Conservation (phyloP, 2,113 vertebrate species). For the Emydura subglobosa region DNA sequence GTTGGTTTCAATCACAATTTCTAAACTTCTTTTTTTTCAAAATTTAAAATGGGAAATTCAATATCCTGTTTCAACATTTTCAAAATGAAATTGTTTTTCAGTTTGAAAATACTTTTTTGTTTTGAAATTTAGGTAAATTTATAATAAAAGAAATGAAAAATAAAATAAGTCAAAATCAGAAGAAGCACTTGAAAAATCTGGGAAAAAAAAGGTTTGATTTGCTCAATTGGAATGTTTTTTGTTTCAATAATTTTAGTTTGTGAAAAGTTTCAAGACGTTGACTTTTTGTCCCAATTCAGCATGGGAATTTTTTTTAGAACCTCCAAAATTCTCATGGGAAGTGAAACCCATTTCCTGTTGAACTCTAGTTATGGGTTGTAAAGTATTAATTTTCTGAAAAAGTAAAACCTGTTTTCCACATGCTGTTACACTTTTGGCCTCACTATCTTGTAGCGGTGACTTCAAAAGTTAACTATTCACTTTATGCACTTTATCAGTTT, state of each 20-base stretch:
- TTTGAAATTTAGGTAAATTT: too few relatives aligned
- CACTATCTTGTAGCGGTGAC: not conserved
- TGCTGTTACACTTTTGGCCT: not conserved
- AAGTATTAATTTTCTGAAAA: not conserved
- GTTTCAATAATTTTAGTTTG: too few relatives aligned
- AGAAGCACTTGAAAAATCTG: too few relatives aligned
- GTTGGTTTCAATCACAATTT: not conserved
- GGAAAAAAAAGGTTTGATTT: too few relatives aligned
- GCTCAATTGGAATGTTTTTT: too few relatives aligned
- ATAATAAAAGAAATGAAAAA: too few relatives aligned
- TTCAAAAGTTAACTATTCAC: not conserved
- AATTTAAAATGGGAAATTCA: not conserved
- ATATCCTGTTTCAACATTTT: too few relatives aligned
- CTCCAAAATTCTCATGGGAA: not conserved
- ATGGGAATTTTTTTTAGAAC: not conserved
- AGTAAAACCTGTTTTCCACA: not conserved
- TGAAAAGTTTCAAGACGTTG: too few relatives aligned
- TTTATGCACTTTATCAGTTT: not conserved
- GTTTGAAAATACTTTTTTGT: too few relatives aligned
- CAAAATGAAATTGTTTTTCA: too few relatives aligned
- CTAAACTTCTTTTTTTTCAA: not conserved
- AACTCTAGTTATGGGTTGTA: not conserved
- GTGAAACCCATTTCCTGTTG: not conserved
- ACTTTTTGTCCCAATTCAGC: too few relatives aligned
- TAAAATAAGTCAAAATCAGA: too few relatives aligned